Base-by-base conservation (phyloP, 2,888 invertebrate species). In the Amitus sp. region DNA sequence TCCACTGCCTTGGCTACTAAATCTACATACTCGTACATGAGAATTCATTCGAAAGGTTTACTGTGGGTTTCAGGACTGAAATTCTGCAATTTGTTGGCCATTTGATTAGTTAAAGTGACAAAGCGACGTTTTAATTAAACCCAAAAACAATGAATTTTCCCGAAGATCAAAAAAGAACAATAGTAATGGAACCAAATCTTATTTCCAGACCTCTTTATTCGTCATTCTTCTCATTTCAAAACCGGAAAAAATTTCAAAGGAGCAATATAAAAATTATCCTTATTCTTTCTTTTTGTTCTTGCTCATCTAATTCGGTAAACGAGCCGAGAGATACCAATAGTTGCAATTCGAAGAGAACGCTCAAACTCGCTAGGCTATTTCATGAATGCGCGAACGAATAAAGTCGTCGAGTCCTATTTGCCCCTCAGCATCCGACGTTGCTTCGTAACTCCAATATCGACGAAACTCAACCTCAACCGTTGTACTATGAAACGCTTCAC, bases 311-410 rank as follows among this genome's bases (percentile, higher is more conserved):
- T 42, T 47, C 47, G 10, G 17, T 20, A 13, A 46, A 39, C 27
- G 57, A 62, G 57, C 61, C 62, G 65, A 66, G 67, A 69, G 66
- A 70, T 66, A 59, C 68, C 67, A 72, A 72, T 71, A 73, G 70
- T 68, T 71, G 70, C 69, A 67, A 69, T 45, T 62, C 63, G 52
- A 63, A 67, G 66, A 71, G 69, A 73, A 71, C 71, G 68, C 64
- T 62, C 66, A 63, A 72, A 67, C 66, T 67, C 62, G 64, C 70
- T 59, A 65, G 68, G 68, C 67, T 74, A 75, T 75, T 74, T 68
- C 71, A 72, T 69, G 74, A 73, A 74, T 73, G 70, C 65, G 58
- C 67, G 68, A 72, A 71, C 67, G 69, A 69, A 66, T 60, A 65
- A 67, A 65, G 65, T 62, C 48, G 59, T 60, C 56, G 59, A 17